Evolutionary conservation across 92 coral and sea anemone genomes (phyloP).

Genomic region (Desmophyllum pertusum): DNA sequence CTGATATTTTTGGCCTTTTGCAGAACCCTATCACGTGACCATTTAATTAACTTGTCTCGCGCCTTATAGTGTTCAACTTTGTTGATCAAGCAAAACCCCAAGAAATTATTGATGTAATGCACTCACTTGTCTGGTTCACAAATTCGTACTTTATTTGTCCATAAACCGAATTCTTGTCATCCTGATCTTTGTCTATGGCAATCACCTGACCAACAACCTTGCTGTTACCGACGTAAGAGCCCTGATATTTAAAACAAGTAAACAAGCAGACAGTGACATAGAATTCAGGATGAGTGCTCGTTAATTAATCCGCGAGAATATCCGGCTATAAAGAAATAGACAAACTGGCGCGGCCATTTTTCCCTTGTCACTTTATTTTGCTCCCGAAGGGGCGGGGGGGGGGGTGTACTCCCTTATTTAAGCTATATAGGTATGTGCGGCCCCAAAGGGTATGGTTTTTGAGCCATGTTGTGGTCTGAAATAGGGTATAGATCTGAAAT

Average conservation of each 20-base stretch:
- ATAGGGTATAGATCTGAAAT: no score
- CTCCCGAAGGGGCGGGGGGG: no score
- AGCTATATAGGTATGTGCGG: no score
- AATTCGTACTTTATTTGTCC: conserved; percentile 84
- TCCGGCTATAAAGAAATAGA: no score
- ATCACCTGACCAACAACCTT: conserved; percentile 73
- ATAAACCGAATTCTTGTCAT: conserved; percentile 65
- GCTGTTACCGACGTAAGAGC: conserved; percentile 68
- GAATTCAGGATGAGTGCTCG: not conserved
- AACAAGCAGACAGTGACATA: not conserved
- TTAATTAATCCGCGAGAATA: no score
- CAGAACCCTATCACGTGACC: no score
- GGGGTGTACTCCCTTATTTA: no score
- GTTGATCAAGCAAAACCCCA: not conserved
- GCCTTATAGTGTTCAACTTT: not conserved
- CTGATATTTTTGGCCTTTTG: no score
- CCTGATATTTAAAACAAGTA: conserved; percentile 44
- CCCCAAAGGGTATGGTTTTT: no score
- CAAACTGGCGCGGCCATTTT: no score
- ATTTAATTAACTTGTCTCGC: not conserved
- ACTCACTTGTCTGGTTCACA: conserved; percentile 90
- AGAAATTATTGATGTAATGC: not conserved
- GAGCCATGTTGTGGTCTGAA: no score
- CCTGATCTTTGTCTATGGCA: conserved; percentile 82
- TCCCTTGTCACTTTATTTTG: no score